Percentiles rank a stretch among this genome's conserved stretches.
phyloP scores from a whole-genome alignment of 37 sponge, comb jelly and placozoan species.

The Tethya wilhelma region DNA sequence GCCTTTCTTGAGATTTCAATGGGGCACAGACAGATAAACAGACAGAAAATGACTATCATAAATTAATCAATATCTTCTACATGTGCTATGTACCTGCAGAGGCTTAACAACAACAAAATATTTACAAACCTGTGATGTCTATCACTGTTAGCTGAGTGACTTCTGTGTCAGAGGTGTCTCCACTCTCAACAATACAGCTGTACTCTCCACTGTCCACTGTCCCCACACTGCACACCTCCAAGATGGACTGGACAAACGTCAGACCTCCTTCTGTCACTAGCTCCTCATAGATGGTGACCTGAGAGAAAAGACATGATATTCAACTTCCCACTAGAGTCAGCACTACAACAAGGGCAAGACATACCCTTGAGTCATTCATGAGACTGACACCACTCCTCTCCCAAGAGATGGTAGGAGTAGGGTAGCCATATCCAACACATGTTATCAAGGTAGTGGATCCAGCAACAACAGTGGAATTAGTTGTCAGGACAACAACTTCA shows the following conservation, averaged over 20 bases:
- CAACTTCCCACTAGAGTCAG: too few relatives aligned
- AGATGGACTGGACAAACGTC: slow-evolving; percentile 15
- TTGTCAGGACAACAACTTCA: neutral
- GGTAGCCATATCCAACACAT: slow-evolving; percentile 28
- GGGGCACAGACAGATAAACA: too few relatives aligned
- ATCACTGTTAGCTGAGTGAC: slow-evolving; percentile 1
- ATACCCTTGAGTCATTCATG: neutral
- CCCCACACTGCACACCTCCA: slow-evolving; percentile 4
- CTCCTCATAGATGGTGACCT: slow-evolving; percentile 15
- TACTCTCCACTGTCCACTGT: neutral
- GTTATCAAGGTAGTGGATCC: slow-evolving; percentile 19
- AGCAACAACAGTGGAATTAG: neutral
- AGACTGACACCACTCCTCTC: neutral
- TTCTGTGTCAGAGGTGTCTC: neutral
- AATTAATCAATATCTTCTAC: too few relatives aligned
- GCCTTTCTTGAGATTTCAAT: too few relatives aligned
- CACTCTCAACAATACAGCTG: slow-evolving; percentile 16
- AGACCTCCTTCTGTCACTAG: neutral
- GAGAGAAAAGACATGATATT: too few relatives aligned
- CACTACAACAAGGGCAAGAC: too few relatives aligned
- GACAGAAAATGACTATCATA: too few relatives aligned
- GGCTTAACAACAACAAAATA: too few relatives aligned
- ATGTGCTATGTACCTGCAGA: too few relatives aligned
- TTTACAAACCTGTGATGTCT: too few relatives aligned
- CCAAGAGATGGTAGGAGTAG: slow-evolving; percentile 17